phyloP scores from a whole-genome alignment of 1,140 invertebrate species.

The Lasioglossum baleicum region DNA sequence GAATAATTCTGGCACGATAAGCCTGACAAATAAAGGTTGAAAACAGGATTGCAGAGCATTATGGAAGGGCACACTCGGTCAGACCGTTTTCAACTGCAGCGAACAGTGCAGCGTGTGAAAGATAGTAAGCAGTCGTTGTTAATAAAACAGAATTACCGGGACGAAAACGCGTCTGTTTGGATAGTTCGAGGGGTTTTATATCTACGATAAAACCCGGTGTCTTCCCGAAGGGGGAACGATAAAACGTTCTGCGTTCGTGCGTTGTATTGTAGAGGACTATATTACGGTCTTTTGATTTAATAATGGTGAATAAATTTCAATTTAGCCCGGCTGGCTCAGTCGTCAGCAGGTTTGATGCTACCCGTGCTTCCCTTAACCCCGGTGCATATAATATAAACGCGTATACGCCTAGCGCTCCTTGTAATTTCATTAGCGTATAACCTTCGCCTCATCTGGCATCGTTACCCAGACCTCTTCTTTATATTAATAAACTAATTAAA shows the following conservation, averaged over 20 bases:
- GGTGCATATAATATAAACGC: not conserved
- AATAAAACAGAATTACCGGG: not conserved
- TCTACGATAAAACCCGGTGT: not conserved
- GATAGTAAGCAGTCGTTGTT: not conserved
- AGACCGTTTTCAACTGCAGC: no score
- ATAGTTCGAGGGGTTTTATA: slow-evolving; percentile 5
- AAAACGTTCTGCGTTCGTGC: not conserved
- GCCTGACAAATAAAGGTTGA: no score
- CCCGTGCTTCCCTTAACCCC: not conserved
- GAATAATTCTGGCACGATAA: no score
- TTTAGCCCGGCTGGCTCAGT: not conserved
- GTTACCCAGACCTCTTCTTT: not conserved
- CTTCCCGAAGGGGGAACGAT: not conserved
- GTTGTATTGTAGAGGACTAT: not conserved
- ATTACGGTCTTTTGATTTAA: slow-evolving; percentile 15
- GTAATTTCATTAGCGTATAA: slow-evolving; percentile 4
- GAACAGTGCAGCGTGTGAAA: no score
- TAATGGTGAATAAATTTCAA: not conserved
- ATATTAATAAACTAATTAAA: slow-evolving; percentile 1
- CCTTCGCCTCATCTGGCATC: not conserved
- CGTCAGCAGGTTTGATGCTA: not conserved
- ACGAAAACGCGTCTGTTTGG: slow-evolving; percentile 1
- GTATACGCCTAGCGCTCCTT: not conserved
- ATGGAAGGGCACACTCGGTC: no score
- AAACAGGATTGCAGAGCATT: no score